A percentile compares a stretch with the other conserved stretches of the same genome.
Evolutionary conservation across 2,797 vertebrate species (phyloP).

Genomic region (Morelia viridis): DNA sequence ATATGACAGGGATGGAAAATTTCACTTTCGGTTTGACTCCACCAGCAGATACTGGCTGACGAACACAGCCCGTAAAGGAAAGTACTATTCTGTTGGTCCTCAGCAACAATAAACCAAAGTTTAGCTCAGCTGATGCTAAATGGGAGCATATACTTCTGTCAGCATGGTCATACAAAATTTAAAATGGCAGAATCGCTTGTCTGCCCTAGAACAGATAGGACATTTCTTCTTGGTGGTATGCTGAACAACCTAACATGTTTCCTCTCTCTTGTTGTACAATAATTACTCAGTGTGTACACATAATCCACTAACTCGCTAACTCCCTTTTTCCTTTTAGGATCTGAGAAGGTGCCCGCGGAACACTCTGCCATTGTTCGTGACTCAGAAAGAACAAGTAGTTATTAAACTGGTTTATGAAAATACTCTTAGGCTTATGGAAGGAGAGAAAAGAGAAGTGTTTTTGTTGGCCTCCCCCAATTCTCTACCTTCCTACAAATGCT

Average conservation of each 20-base stretch:
- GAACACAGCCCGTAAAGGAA: neutral
- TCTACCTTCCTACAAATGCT: conserved; percentile 44
- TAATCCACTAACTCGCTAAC: neutral
- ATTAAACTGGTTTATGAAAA: conserved; percentile 10
- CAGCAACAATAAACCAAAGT: neutral
- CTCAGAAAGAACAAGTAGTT: neutral
- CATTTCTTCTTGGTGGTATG: neutral
- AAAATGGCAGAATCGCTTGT: neutral
- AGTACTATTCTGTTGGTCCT: neutral
- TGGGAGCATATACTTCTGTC: neutral
- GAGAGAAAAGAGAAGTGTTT: neutral
- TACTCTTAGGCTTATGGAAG: conserved; percentile 45
- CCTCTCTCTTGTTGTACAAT: neutral
- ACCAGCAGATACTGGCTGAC: neutral
- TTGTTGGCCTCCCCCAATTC: conserved; percentile 2
- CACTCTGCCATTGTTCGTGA: neutral
- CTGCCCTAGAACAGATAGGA: neutral
- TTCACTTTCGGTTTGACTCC: neutral
- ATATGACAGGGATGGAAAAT: neutral
- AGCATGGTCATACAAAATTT: neutral
- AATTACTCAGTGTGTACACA: neutral
- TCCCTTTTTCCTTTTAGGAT: neutral
- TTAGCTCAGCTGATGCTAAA: neutral
- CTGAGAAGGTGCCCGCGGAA: neutral
- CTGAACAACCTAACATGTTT: neutral